phyloP scores from a whole-genome alignment of 2,797 vertebrate genomes.

The Dendrocincla tyrannina region DNA sequence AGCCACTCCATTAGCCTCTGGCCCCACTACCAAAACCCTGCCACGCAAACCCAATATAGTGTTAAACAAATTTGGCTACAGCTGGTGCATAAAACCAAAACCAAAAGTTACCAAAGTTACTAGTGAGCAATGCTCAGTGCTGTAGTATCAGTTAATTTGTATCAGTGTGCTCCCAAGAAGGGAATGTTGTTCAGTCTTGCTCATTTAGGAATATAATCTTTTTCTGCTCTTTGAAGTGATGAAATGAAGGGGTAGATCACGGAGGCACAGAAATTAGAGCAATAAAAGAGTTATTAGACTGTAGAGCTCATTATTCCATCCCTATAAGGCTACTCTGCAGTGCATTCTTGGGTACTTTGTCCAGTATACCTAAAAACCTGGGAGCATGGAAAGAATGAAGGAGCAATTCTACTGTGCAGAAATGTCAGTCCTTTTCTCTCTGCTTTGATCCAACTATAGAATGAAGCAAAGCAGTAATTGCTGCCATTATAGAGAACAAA shows the following conservation, averaged over 20 bases:
- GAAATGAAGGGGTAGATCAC: neutral
- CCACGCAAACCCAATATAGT: neutral
- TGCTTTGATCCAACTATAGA: conserved; percentile 47
- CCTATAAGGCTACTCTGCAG: neutral
- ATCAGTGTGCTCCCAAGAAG: neutral
- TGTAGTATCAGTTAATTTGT: neutral
- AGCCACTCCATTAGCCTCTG: neutral
- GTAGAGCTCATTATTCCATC: neutral
- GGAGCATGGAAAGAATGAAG: neutral
- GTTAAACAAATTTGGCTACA: neutral
- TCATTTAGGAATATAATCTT: neutral
- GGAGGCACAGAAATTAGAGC: neutral
- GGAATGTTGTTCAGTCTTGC: neutral
- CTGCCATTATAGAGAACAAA: conserved; percentile 51
- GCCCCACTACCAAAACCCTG: neutral
- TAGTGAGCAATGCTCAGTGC: neutral
- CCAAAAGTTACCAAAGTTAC: neutral
- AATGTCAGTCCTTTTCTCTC: conserved; percentile 3
- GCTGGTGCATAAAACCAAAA: neutral
- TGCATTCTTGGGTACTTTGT: conserved; percentile 18
- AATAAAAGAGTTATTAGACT: conserved; percentile 22
- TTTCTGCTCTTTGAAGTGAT: conserved; percentile 1
- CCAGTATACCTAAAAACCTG: conserved; percentile 4
- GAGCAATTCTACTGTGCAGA: neutral
- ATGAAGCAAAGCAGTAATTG: conserved; percentile 57